Base-by-base conservation (phyloP, 2,113 vertebrate species). In the Anoura caudifer region DNA sequence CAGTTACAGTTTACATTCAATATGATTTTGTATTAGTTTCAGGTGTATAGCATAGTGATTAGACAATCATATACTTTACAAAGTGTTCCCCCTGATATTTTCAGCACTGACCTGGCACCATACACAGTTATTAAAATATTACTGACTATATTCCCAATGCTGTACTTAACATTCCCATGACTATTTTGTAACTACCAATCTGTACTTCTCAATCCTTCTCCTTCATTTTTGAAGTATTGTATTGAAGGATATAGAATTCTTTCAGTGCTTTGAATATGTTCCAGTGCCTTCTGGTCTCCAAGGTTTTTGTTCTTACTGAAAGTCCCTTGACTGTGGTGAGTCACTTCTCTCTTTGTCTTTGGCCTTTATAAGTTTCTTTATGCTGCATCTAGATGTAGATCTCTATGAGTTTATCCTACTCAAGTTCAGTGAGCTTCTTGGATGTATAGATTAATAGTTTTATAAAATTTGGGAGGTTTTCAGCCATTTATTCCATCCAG, bases 401-500 rank as follows among this genome's bases (percentile, higher is more conserved):
- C 59, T 89, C 72, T 85, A 52, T 67, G 38, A 75, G 38, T 84
- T 95, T 85, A 89, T 89, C 36, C 12, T 83, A 75, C 31, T 70
- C 43, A 63, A 92, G 12, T 89, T 89, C 38, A 69, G n/a, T 87
- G 59, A 87, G 33, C 7, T 91, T 56, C 61, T 43, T 93, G 15
- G 70, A 75, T 85, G 6, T 87, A 52, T 69, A 70, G 83, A 33
- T 94, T 69, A 69, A 84, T 91, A 43, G 59, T 94, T 89, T 92
- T 45, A 84, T 88, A 56, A 75, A 69, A 92, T 81, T 91, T 56
- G 43, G 52, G 75, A 61, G 16, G 15, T 95, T 95, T 92, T 91
- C 2, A 87, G 76, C 72, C 43, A 83, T 77, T 83, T 83, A 50
- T 73, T 92, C 22, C 22, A 83, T 95, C 36, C 31, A 77, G 70